Percentiles rank a stretch among this genome's conserved stretches.
Evolutionary conservation across 2,113 vertebrate species (phyloP).

Genomic region (Rhombomys opimus): DNA sequence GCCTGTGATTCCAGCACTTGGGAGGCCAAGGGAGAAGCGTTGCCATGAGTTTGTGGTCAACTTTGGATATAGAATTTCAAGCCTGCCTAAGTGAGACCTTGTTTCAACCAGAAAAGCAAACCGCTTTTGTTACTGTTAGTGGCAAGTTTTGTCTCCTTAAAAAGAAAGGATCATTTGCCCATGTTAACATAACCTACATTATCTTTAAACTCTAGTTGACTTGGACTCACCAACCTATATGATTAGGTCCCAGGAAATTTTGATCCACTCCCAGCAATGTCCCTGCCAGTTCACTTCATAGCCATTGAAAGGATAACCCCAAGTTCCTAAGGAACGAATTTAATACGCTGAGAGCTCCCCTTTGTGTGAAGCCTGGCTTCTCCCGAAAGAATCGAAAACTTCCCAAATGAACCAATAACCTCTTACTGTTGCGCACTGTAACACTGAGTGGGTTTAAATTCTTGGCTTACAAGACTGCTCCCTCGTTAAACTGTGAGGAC

Average conservation of each 20-base stretch:
- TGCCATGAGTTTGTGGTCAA: neutral
- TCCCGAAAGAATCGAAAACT: neutral
- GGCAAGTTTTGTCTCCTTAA: neutral
- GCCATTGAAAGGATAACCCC: neutral
- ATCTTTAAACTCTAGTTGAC: constrained; percentile 32
- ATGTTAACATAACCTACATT: neutral
- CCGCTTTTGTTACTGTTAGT: constrained; percentile 30
- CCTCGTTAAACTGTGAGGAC: neutral
- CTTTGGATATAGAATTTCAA: neutral
- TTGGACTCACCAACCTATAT: neutral
- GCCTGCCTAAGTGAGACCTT: neutral
- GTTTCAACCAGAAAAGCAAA: neutral
- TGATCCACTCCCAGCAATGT: constrained; percentile 20
- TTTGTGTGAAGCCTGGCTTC: neutral
- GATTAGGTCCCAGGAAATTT: constrained; percentile 19
- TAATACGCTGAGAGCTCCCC: neutral
- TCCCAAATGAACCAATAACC: neutral
- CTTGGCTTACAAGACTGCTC: neutral
- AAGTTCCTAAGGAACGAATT: constrained; percentile 19
- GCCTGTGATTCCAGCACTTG: neutral
- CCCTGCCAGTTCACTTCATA: neutral
- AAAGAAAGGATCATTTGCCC: constrained; percentile 4
- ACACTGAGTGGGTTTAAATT: neutral
- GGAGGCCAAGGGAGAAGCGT: neutral
- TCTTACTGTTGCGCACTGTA: neutral